These are phyloP conservation scores for Melolontha melolontha DNA, from an alignment of 2,888 invertebrate species.

Conservation along the genomic window DNA sequence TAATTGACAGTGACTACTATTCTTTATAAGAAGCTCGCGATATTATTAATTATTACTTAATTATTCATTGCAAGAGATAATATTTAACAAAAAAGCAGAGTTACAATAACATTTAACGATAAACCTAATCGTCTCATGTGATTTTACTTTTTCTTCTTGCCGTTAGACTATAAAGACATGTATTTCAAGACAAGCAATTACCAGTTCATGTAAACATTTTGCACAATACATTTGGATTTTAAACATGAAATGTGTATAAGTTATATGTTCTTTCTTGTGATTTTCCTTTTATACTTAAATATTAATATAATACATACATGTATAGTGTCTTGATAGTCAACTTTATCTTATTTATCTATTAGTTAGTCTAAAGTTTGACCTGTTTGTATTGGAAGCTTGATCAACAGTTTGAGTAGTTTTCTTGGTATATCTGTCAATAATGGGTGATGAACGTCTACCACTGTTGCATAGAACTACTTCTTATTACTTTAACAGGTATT, in stretches of 20 bases:
- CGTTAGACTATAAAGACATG: neutral
- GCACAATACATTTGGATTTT: neutral
- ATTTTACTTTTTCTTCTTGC: neutral
- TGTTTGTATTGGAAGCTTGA: no score
- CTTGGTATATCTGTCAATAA: neutral
- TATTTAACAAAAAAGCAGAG: neutral
- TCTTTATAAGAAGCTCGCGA: no score
- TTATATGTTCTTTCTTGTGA: no score
- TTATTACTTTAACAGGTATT: conserved; percentile 33
- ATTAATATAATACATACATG: no score
- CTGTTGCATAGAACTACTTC: conserved; percentile 25
- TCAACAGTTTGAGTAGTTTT: neutral
- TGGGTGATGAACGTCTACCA: conserved; percentile 29
- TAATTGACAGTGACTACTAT: no score
- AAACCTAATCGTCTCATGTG: conserved; percentile 15
- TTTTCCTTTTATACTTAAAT: no score
- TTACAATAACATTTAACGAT: conserved; percentile 8
- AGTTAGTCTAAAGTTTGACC: no score
- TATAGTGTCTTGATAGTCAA: no score
- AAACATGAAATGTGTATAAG: no score
- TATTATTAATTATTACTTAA: neutral
- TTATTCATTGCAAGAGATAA: neutral
- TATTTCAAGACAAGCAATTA: neutral
- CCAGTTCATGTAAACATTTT: neutral
- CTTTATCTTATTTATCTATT: no score